Conservation (phyloP, 2,113 vertebrate genomes). For the Empidonax traillii region DNA sequence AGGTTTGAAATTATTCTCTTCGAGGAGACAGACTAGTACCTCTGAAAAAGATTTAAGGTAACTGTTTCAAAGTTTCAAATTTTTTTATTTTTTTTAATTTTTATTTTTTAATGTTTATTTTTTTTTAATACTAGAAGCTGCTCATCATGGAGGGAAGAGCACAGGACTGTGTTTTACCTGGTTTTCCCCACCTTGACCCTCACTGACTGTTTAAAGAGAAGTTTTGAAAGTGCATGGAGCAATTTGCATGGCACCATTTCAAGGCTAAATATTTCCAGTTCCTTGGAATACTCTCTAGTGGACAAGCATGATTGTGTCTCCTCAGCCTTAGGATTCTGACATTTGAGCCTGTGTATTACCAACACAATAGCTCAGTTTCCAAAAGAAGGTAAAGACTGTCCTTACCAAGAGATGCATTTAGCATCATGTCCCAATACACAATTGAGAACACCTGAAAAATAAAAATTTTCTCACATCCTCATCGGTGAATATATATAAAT, state of each 20-base stretch:
- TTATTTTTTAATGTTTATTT: too few species aligned
- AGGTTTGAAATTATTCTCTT: not conserved
- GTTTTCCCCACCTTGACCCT: not conserved
- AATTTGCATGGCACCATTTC: not conserved
- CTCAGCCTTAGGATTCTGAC: not conserved
- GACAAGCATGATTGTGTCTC: not conserved
- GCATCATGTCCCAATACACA: not conserved
- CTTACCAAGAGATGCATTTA: not conserved
- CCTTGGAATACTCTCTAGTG: not conserved
- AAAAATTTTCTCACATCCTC: not conserved
- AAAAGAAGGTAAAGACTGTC: not conserved
- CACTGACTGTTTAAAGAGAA: not conserved
- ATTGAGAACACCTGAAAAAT: not conserved
- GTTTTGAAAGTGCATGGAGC: not conserved
- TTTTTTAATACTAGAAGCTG: not conserved
- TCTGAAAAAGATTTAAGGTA: not conserved
- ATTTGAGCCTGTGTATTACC: not conserved
- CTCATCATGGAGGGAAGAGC: not conserved
- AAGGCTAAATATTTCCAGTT: not conserved
- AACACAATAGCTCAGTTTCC: not conserved
- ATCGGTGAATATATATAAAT: not conserved
- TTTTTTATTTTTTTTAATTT: too few species aligned
- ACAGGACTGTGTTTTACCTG: not conserved
- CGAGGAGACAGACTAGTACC: not conserved
- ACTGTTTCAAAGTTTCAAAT: not conserved